Conservation (phyloP, 2,888 invertebrate genomes). For the Dilophus febrilis region DNA sequence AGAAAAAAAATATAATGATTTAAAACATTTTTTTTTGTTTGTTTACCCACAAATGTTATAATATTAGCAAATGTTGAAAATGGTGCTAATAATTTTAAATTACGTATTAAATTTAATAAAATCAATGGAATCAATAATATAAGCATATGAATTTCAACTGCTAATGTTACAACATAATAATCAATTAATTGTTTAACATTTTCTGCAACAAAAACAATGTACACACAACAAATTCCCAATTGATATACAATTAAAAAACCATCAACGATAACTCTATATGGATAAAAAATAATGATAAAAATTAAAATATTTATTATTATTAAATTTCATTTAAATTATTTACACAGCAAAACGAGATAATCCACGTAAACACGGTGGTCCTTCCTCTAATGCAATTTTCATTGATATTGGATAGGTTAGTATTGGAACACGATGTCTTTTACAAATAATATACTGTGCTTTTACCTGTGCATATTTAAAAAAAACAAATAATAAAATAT, state of each 20-base stretch:
- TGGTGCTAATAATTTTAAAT: conserved; percentile 63
- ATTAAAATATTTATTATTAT: background rate
- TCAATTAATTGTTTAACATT: conserved; percentile 57
- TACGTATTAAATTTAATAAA: conserved; percentile 62
- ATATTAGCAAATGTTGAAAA: conserved; percentile 70
- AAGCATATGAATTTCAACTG: conserved; percentile 49
- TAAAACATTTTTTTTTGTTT: conserved; percentile 27
- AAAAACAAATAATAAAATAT: too few species aligned
- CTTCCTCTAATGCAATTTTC: conserved; percentile 55
- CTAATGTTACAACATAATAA: conserved; percentile 33
- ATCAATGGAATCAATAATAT: conserved; percentile 57
- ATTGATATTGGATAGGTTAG: conserved; percentile 75
- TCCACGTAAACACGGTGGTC: conserved; percentile 45
- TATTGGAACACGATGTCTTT: conserved; percentile 44
- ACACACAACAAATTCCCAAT: conserved; percentile 91
- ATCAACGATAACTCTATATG: conserved; percentile 45
- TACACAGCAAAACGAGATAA: conserved; percentile 38
- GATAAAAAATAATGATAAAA: conserved; percentile 11
- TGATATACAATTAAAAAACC: conserved; percentile 71
- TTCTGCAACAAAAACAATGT: conserved; percentile 81
- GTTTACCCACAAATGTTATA: conserved; percentile 44
- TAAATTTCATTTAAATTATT: conserved; percentile 8
- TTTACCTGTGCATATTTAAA: conserved; percentile 11
- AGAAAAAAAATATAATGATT: conserved; percentile 72
- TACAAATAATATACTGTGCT: conserved; percentile 41